These are phyloP conservation scores for Muschampia staudingeri DNA, from an alignment of 2,888 invertebrate species.

Conservation along the genomic window DNA sequence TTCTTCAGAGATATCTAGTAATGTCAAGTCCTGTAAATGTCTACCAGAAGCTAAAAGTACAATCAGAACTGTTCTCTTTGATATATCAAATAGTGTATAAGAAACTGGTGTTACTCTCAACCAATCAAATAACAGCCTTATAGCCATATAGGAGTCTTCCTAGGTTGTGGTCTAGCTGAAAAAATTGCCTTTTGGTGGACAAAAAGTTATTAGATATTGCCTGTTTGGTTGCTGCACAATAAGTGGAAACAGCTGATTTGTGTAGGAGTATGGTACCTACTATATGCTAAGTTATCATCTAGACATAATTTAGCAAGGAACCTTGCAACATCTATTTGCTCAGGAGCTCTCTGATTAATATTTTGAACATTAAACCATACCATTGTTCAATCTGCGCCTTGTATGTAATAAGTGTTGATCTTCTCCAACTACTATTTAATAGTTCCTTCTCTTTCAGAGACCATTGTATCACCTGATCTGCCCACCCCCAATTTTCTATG, in stretches of 20 bases:
- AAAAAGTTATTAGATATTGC: no score
- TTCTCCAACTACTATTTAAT: neutral
- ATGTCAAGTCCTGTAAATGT: neutral
- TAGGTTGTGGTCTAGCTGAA: neutral
- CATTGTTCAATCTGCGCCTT: neutral
- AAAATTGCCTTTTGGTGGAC: neutral
- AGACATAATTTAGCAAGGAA: neutral
- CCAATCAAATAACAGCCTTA: neutral
- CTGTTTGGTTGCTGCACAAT: neutral
- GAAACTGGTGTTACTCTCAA: neutral
- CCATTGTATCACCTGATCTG: neutral
- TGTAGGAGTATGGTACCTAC: neutral
- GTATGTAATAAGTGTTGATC: neutral
- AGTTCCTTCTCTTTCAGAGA: neutral
- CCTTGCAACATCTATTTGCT: neutral
- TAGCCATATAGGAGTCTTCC: neutral
- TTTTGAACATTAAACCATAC: neutral
- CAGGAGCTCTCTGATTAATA: neutral
- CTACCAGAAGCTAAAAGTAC: neutral
- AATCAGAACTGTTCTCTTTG: neutral
- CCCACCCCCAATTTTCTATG: neutral
- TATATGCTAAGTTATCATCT: neutral
- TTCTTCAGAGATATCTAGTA: neutral
- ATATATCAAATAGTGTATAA: conserved; percentile 4
- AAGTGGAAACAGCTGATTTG: neutral